Base-by-base conservation (phyloP, 1,140 invertebrate genomes). In the Aricia agestis region DNA sequence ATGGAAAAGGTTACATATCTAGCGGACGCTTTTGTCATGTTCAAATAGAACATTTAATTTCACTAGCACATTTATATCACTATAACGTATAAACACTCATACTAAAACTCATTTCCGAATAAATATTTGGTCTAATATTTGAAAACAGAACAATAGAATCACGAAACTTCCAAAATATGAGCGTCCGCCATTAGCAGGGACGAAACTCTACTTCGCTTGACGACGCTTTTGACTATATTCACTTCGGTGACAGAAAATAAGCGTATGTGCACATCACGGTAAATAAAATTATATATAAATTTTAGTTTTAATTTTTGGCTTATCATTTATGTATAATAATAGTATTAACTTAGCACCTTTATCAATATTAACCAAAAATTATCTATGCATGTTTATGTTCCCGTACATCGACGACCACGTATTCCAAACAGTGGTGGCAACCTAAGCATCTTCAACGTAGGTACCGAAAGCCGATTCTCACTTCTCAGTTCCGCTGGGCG, bases 1-100 rank as follows among this genome's bases (percentile, higher is more conserved):
- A 94, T 93, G 93, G 93, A 93, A 93, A 93, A 93, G 92, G 91
- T 93, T 92, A 93, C 91, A 92, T 91, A 93, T 93, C 91, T 89
- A 86, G 86, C 85, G 82, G 79, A 78, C 84, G 85, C 85, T 89
- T 89, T 91, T 86, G 89, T 91, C 88, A 90, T 89, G 84, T 83
- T 87, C 89, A 82, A 85, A 84, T 81, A 75, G 78, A 87, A 86
- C 86, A 89, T 91, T 89, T 91, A 82, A 89, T 89, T 87, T 80
- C 86, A 91, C 89, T 85, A 78, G 78, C 87, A 89, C 89, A 82
- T 82, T 82, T 79, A 69, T 75, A 81, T 83, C 87, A 89, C 86
- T 83, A 74, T 77, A 71, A 76, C 59, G 78, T 81, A 75, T 69
- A 74, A 87, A 76, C 86, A 90, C 86, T 83, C 73, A 72, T 75